Percentiles rank a stretch among this genome's conserved stretches.
Conservation (phyloP, 1,140 invertebrate species). For the Coenobita brevimanus region DNA sequence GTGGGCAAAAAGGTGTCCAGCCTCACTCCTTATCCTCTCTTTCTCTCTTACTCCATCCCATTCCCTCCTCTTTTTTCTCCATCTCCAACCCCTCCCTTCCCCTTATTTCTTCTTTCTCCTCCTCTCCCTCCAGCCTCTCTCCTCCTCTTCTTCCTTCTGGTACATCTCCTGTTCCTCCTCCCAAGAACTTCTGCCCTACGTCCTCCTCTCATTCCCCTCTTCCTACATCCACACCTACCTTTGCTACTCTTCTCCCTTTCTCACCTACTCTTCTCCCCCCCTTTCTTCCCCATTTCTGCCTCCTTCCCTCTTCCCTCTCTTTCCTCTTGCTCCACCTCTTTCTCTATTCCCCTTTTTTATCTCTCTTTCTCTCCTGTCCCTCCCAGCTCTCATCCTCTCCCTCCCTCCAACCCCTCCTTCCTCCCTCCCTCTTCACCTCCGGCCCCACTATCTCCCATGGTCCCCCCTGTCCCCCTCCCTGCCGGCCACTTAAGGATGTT, state of each 20-base stretch:
- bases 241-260: background rate
- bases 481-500: conserved; percentile 53
- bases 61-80: background rate
- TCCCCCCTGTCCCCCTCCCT: background rate
- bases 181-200: background rate
- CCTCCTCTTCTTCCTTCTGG: background rate
- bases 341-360: background rate
- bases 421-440: background rate
- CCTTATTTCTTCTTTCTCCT: background rate
- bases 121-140: background rate
- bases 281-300: background rate
- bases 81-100: background rate
- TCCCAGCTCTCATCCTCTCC: background rate
- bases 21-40: too few relatives aligned
- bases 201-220: background rate
- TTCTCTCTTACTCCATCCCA: background rate
- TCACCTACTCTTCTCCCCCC: background rate
- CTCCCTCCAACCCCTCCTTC: background rate
- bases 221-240: background rate
- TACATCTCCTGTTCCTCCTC: background rate
- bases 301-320: background rate
- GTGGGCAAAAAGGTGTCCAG: too few relatives aligned
- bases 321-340: background rate
- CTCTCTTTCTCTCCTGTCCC: background rate
- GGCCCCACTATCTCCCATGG: background rate